Evolutionary conservation across 2,113 vertebrate genomes (phyloP).

Genomic region (Nothoprocta perdicaria): DNA sequence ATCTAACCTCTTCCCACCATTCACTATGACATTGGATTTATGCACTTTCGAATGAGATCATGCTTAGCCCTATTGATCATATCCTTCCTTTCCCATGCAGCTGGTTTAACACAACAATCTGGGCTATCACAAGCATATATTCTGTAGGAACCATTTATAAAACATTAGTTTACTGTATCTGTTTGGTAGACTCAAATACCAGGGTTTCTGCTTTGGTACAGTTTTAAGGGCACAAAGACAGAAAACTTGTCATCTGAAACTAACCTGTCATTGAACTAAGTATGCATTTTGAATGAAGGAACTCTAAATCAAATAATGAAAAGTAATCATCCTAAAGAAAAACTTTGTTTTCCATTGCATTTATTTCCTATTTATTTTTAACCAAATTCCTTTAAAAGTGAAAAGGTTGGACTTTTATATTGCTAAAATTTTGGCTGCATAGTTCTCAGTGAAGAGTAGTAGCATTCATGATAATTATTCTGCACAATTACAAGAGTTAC

Average conservation of each 20-base stretch:
- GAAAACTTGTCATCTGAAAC: not conserved
- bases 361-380: not conserved
- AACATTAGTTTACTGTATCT: not conserved
- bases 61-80: not conserved
- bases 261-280: not conserved
- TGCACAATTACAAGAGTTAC: not conserved
- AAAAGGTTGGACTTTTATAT: not conserved
- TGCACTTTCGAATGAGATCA: not conserved
- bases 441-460: not conserved
- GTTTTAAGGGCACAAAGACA: not conserved
- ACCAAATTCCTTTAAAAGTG: not conserved
- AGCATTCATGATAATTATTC: not conserved
- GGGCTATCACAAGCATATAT: not conserved
- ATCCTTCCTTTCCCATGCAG: not conserved
- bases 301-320: not conserved
- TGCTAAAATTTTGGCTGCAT: not conserved
- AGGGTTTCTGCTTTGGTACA: not conserved
- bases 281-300: not conserved
- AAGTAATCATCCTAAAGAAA: not conserved
- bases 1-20: not conserved
- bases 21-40: not conserved
- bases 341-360: not conserved
- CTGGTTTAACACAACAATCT: not conserved
- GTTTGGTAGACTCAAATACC: conserved; percentile 27
- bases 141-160: not conserved